Base-by-base conservation (phyloP, 2,113 vertebrate genomes). In the Tauraco erythrolophus region DNA sequence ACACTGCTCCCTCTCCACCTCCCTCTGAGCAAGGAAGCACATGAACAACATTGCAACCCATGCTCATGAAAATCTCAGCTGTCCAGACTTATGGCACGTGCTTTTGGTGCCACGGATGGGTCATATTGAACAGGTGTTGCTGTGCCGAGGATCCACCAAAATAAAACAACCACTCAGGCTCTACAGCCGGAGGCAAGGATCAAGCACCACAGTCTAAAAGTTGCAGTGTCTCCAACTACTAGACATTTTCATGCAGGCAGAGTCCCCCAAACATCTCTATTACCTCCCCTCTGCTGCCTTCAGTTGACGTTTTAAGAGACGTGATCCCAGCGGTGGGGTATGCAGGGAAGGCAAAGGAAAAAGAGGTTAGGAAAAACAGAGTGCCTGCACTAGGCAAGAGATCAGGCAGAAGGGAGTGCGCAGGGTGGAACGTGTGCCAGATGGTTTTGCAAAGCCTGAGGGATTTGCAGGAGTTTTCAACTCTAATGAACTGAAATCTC, bases 401-500 rank as follows among this genome's bases (percentile, higher is more conserved):
- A 77, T 58, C 43, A 84, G 70, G 89, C 86, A 89, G 88, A 88
- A 91, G 65, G 65, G 53, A 95, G 58, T 5, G 60, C 0, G 2
- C 78, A 53, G 77, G 24, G 66, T 45, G n/a, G 93, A 97, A 92
- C 5, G 5, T 57, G 88, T 94, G 94, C 95, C 96, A 97, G 96
- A 95, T 95, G 95, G 92, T 91, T 94, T 94, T 88, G 91, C 81
- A 94, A 94, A 96, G 94, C 96, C 94, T 72, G 77, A 87, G 95
- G 92, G 95, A 96, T 95, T 91, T 95, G 92, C 89, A 85, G 87
- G 94, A 97, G 94, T 97, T 97, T 97, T 96, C 93, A 97, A 91
- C 86, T 95, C 91, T 92, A 96, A 95, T 97, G 97, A 97, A 97
- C 94, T 92, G 93, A 96, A 97, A 96, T 95, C 91, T 94, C 91